A percentile compares a stretch with the other conserved stretches of the same genome.
Evolutionary conservation across 2,797 vertebrate genomes (phyloP).

Genomic region (Nyctibius grandis): DNA sequence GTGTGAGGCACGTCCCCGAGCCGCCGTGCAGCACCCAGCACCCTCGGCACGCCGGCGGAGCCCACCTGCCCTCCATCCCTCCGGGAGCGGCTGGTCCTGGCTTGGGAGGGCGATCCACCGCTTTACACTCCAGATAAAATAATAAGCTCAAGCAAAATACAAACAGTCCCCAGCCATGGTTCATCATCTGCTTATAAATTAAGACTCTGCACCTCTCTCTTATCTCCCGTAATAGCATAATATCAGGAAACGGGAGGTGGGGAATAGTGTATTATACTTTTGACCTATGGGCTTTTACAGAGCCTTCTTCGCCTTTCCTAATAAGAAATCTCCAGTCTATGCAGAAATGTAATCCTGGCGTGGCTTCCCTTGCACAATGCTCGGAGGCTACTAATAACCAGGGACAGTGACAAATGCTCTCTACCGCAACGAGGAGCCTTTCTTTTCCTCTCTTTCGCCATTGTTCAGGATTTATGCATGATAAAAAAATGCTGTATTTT

Average conservation of each 20-base stretch:
- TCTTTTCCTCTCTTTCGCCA: conserved; percentile 1
- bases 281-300: conserved; percentile 49
- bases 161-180: conserved; percentile 33
- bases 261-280: conserved; percentile 54
- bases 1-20: not conserved
- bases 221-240: conserved; percentile 51
- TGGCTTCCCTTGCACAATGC: conserved; percentile 40
- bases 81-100: not conserved
- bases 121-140: conserved; percentile 23
- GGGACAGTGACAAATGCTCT: conserved; percentile 61
- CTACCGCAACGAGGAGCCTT: conserved; percentile 11
- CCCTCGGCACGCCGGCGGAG: rapidly evolving
- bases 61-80: not conserved
- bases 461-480: conserved; percentile 25
- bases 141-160: conserved; percentile 53
- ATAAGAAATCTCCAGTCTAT: conserved; percentile 26
- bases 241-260: conserved; percentile 29
- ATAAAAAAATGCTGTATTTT: conserved; percentile 44
- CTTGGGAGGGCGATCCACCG: not conserved
- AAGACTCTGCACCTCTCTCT: conserved; percentile 58
- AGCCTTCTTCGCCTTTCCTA: conserved; percentile 26
- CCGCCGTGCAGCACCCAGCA: not conserved
- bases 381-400: conserved; percentile 56
- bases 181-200: conserved; percentile 58
- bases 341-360: conserved; percentile 41